Evolutionary conservation across 2,797 vertebrate species (phyloP).

Genomic region (Crenuchus spilurus): DNA sequence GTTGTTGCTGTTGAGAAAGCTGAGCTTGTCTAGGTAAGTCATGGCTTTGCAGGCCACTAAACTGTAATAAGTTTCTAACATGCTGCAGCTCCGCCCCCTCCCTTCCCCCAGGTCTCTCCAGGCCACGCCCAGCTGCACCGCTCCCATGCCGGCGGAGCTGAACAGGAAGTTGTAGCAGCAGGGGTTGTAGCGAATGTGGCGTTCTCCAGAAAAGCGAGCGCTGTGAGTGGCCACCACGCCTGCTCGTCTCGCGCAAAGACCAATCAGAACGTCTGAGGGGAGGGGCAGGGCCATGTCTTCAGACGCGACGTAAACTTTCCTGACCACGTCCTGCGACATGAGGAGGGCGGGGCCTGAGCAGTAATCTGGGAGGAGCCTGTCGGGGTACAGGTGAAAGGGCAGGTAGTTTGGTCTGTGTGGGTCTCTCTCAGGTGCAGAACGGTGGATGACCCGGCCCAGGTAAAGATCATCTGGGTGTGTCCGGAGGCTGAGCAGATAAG

Average conservation of each 20-base stretch:
- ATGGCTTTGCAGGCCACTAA: conserved; percentile 87
- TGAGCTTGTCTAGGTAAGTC: conserved; percentile 87
- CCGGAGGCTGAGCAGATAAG: conserved; percentile 81
- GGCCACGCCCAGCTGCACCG: conserved; percentile 70
- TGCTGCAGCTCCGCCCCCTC: conserved; percentile 69
- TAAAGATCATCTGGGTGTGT: conserved; percentile 85
- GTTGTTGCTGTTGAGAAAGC: conserved; percentile 58
- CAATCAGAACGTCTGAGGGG: conserved; percentile 81
- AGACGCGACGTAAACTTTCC: conserved; percentile 85
- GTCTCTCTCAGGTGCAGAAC: conserved; percentile 77
- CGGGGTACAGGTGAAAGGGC: conserved; percentile 73
- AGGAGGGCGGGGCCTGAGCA: conserved; percentile 82
- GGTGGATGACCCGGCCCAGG: conserved; percentile 83
- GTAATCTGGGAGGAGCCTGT: conserved; percentile 85
- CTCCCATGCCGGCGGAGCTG: conserved; percentile 77
- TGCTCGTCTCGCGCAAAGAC: conserved; percentile 82
- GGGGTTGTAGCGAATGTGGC: conserved; percentile 85
- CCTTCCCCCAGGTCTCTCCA: conserved; percentile 83
- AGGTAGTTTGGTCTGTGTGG: conserved; percentile 75
- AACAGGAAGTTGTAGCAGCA: conserved; percentile 93
- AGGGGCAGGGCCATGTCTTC: conserved; percentile 62
- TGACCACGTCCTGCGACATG: conserved; percentile 86
- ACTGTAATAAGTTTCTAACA: conserved; percentile 87
- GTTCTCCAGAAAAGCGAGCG: conserved; percentile 86
- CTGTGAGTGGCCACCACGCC: conserved; percentile 86